Conservation (phyloP, 35 echinoderm and acorn worm genomes). For the Nesometra sesokonis region DNA sequence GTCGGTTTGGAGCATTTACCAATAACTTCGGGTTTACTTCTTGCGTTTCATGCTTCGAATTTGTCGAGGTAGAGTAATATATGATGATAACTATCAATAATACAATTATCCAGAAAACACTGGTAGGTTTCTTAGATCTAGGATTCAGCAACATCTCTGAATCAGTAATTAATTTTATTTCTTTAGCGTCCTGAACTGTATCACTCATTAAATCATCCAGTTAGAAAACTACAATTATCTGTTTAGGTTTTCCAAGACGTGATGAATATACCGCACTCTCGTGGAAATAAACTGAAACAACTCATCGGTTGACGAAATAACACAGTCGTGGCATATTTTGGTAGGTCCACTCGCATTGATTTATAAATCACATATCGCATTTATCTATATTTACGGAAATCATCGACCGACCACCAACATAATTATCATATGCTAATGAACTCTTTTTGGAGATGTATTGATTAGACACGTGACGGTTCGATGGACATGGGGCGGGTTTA, state of each 20-base stretch:
- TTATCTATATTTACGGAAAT: background rate
- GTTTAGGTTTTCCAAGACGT: no score
- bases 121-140: background rate
- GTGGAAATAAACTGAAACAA: no score
- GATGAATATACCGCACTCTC: no score
- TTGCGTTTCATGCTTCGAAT: background rate
- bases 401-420: background rate
- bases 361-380: background rate
- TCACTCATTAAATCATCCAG: background rate
- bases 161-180: background rate
- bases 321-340: background rate
- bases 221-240: no score
- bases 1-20: background rate
- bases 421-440: background rate
- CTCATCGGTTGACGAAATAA: no score
- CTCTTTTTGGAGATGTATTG: background rate
- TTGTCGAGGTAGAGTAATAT: background rate
- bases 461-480: background rate
- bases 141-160: background rate
- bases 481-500: background rate
- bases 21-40: background rate
- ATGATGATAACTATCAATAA: background rate
- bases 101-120: background rate
- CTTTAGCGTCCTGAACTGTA: background rate
- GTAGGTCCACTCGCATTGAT: background rate